Evolutionary conservation across 2,797 vertebrate species (phyloP).

Genomic region (Periophthalmus magnuspinnatus): DNA sequence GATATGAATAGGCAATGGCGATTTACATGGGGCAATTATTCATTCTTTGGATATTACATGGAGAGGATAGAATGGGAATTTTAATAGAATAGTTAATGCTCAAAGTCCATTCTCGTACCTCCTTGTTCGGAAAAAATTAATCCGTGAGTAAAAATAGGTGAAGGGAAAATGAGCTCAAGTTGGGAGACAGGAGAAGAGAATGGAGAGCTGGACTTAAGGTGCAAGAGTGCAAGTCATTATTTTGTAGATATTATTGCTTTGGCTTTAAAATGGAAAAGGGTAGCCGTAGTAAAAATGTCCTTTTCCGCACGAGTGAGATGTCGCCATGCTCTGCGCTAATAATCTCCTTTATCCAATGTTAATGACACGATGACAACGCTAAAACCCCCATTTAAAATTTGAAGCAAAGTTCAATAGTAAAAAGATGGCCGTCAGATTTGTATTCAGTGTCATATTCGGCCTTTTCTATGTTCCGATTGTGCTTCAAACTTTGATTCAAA

Average conservation of each 20-base stretch:
- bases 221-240: conserved; percentile 81
- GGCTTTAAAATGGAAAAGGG: conserved; percentile 56
- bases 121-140: conserved; percentile 97
- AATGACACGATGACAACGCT: conserved; percentile 69
- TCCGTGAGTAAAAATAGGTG: conserved; percentile 97
- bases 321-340: conserved; percentile 75
- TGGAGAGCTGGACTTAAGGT: conserved; percentile 84
- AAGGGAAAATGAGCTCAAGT: conserved; percentile 80
- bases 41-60: conserved; percentile 95
- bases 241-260: conserved; percentile 78
- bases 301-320: conserved; percentile 69
- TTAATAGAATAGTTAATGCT: conserved; percentile 99
- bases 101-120: conserved; percentile 82
- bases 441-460: conserved; percentile 46
- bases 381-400: conserved; percentile 75
- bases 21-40: conserved; percentile 98
- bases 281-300: conserved; percentile 69
- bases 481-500: conserved; percentile 72
- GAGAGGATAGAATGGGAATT: conserved; percentile 92
- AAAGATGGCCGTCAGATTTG: conserved; percentile 63
- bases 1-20: conserved; percentile 95
- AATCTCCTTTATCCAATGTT: conserved; percentile 78
- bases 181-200: conserved; percentile 63
- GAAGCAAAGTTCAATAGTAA: conserved; percentile 77
- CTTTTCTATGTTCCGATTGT: conserved; percentile 51